phyloP scores from a whole-genome alignment of 2,797 vertebrate genomes.

The Lemur catta region DNA sequence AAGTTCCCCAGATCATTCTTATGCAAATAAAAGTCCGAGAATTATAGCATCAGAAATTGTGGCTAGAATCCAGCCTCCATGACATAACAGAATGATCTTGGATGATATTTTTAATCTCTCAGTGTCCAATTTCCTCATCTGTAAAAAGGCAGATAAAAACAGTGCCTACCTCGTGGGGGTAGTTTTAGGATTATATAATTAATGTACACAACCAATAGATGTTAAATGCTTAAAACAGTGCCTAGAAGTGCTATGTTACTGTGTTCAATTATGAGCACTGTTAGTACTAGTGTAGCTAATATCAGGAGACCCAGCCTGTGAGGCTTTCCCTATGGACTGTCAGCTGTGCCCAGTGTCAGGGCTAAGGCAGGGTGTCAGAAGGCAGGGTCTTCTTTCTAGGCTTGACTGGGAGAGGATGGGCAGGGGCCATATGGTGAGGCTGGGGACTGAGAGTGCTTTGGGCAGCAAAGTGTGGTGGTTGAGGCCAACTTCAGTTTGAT shows the following conservation, averaged over 20 bases:
- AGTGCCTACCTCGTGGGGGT: neutral
- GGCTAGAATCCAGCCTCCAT: neutral
- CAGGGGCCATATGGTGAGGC: neutral
- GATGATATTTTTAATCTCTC: neutral
- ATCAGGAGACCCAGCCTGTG: neutral
- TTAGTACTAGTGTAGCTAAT: neutral
- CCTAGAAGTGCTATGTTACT: neutral
- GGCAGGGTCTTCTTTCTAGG: neutral
- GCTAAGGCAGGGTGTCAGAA: neutral
- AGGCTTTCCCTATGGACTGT: neutral
- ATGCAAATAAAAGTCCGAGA: neutral
- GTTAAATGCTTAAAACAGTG: neutral
- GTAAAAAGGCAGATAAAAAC: neutral
- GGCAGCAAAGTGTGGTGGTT: no score
- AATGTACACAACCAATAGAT: neutral
- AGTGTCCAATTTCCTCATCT: neutral
- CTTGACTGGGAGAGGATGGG: neutral
- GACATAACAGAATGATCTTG: neutral
- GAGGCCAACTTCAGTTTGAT: neutral
- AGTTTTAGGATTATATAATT: neutral
- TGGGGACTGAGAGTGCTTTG: neutral
- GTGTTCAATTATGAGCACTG: neutral
- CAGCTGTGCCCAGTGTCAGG: neutral
- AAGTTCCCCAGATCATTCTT: neutral
- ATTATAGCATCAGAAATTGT: neutral